These are phyloP conservation scores for Caenorhabditis remanei DNA, from an alignment of 1,140 invertebrate genomes.

Conservation along the genomic window DNA sequence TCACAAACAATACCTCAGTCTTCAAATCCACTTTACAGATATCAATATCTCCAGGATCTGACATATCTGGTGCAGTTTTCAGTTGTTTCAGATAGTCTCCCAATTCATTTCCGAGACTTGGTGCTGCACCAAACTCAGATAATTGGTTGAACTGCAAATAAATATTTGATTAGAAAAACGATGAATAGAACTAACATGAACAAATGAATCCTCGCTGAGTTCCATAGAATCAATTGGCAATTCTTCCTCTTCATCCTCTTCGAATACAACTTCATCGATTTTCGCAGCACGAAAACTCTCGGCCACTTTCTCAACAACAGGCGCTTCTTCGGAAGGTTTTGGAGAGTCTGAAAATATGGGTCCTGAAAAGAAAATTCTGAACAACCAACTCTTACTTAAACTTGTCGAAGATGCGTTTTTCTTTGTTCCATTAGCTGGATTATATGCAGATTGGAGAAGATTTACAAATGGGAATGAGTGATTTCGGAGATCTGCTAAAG, in stretches of 20 bases:
- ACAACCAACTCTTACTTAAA: neutral
- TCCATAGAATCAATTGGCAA: conserved; percentile 40
- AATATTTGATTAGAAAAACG: neutral
- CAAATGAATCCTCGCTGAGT: conserved; percentile 39
- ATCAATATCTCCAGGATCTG: conserved; percentile 19
- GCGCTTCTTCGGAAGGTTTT: neutral
- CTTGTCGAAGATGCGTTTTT: conserved; percentile 17
- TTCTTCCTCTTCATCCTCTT: conserved; percentile 43
- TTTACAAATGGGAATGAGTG: conserved; percentile 45
- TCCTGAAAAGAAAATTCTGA: neutral
- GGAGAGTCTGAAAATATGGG: conserved; percentile 19
- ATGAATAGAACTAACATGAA: neutral
- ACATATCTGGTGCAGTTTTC: conserved; percentile 11
- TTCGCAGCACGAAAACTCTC: conserved; percentile 34
- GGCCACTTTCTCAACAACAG: neutral
- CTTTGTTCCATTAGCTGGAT: conserved; percentile 48
- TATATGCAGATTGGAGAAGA: conserved; percentile 34
- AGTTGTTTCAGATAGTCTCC: conserved; percentile 42
- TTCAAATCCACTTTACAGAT: conserved; percentile 36
- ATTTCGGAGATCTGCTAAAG: conserved; percentile 37
- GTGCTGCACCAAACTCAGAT: conserved; percentile 19
- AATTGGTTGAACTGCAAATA: conserved; percentile 1
- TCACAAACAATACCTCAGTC: neutral
- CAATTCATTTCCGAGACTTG: conserved; percentile 42
- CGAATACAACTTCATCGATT: conserved; percentile 13